Conservation (phyloP, 64 coral and sea anemone genomes). For the Actinia tenebrosa region DNA sequence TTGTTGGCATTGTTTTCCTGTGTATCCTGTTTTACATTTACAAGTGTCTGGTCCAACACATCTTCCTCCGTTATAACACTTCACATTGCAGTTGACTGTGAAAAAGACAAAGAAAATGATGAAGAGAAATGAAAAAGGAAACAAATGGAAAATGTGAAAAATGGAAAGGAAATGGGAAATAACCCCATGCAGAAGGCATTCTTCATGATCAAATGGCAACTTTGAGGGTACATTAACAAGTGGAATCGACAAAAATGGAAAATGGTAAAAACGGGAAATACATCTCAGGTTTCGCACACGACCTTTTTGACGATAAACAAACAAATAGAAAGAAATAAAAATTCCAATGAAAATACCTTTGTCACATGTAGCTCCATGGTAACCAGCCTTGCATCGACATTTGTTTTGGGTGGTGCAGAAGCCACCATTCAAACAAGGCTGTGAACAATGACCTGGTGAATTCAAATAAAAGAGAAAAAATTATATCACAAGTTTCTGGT, state of each 20-base stretch:
- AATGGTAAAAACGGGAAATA: too few species aligned
- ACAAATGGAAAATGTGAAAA: background rate
- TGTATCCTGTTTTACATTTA: slow-evolving; percentile 59
- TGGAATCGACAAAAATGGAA: too few species aligned
- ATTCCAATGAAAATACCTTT: slow-evolving; percentile 22
- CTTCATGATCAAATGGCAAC: too few species aligned
- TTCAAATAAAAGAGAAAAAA: background rate
- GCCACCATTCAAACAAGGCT: slow-evolving; percentile 70
- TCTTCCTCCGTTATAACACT: slow-evolving; percentile 66
- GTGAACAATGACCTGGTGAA: slow-evolving; percentile 50
- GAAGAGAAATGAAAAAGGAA: background rate
- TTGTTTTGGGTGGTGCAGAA: slow-evolving; percentile 47
- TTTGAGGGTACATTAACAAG: too few species aligned
- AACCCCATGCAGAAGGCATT: too few species aligned
- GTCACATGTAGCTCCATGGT: slow-evolving; percentile 64
- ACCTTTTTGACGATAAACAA: too few species aligned
- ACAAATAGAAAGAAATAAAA: too few species aligned
- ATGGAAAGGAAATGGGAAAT: background rate
- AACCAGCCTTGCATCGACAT: slow-evolving; percentile 68
- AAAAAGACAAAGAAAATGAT: background rate
- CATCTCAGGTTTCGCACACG: too few species aligned
- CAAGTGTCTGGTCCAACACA: slow-evolving; percentile 64
- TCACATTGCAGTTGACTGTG: slow-evolving; percentile 63
- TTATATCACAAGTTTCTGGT: too few species aligned
- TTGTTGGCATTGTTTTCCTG: slow-evolving; percentile 64